These are phyloP conservation scores for Cynopterus sphinx DNA, from an alignment of 2,797 vertebrate genomes.

Conservation along the genomic window DNA sequence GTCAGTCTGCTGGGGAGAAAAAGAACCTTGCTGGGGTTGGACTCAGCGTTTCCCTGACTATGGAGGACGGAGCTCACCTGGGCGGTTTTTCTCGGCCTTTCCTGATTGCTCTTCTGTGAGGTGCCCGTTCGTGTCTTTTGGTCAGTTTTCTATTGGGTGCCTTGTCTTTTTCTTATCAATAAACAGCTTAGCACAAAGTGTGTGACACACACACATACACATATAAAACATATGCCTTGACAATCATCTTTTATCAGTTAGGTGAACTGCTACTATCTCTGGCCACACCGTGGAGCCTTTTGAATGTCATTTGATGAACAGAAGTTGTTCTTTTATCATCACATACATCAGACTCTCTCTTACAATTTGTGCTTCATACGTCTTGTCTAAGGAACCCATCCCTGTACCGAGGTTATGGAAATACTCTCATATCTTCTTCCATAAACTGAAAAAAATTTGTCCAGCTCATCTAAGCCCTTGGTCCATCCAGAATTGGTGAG, in stretches of 20 bases:
- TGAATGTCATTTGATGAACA: not conserved
- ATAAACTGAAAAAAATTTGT: not conserved
- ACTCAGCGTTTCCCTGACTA: not conserved
- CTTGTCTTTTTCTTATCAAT: not conserved
- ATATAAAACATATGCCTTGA: too few species aligned
- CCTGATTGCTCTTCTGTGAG: not conserved
- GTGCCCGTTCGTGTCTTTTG: not conserved
- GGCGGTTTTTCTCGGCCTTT: not conserved
- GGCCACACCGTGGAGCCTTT: not conserved
- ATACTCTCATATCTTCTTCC: not conserved
- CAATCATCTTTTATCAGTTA: not conserved
- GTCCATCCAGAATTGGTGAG: not conserved
- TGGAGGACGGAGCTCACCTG: not conserved
- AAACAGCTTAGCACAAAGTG: not conserved
- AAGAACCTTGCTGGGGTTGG: not conserved
- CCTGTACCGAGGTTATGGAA: not conserved
- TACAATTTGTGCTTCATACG: not conserved
- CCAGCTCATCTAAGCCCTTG: not conserved
- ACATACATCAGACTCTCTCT: not conserved
- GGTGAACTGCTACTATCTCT: not conserved
- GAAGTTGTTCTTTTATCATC: not conserved
- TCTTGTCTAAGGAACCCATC: conserved; percentile 1
- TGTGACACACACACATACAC: too few species aligned
- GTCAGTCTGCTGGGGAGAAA: not conserved
- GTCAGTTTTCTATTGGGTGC: not conserved